Base-by-base conservation (phyloP, 2,888 invertebrate genomes). In the Lysandra coridon region DNA sequence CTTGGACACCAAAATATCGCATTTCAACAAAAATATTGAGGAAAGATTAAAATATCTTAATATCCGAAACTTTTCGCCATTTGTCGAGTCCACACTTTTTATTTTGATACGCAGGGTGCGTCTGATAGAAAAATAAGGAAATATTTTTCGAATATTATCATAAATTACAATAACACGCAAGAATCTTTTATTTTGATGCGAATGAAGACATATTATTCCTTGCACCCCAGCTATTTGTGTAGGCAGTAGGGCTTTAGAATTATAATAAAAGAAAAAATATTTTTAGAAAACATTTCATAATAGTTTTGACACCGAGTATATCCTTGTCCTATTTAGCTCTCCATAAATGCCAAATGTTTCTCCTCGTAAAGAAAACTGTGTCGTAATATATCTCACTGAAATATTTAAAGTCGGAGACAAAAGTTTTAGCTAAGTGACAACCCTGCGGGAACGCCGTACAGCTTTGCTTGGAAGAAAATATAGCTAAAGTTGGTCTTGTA, bases 161-260 rank as follows among this genome's bases (percentile, higher is more conserved):
- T 69, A 69, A 69, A 69, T 69, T 69, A 69, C 33, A 69, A 37
- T 69, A 69, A 37, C 69, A 69, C 69, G 69, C 69, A 57, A 73
- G 75, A 74, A 7, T 49, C 60, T 80, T 76, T 79, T 69, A 78
- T 80, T 85, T 84, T 81, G 84, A 83, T 83, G 81, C 83, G 82
- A 84, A 85, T 85, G 33, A 69, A 69, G 37, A 69, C 69, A 69
- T 69, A 69, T 37, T 69, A 69, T 69, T 69, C 33, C 69, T 2
- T 14, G 14, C 69, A 69, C 69, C 17, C 64, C 33, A 12, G 10
- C 30, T 30, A 12, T 64, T 64, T 30, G 30, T 64, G 23, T 33
- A 23, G 23, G 23, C 23, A 23, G 23, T 23, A 30, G 33, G 33
- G 33, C 69, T 5, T 37, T 37, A 14, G 33, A 14, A 69, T 69